A percentile compares a stretch with the other conserved stretches of the same genome.
These are phyloP conservation scores for Ashinkailepas kermadecensis DNA, from an alignment of 2,888 invertebrate species.

Conservation along the genomic window DNA sequence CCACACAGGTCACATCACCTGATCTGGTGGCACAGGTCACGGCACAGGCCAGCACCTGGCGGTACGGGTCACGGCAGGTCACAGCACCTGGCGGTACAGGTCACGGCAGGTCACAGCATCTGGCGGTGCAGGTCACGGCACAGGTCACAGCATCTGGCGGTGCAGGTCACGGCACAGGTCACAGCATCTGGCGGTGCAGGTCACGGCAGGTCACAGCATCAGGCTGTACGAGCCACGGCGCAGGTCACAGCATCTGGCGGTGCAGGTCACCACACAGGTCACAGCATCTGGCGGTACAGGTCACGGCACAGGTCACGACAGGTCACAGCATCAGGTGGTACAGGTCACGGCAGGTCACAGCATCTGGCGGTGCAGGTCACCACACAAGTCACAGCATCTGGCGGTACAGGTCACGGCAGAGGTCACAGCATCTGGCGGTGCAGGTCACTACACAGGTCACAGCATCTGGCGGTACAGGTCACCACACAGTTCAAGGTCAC, in stretches of 20 bases:
- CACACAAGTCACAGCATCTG: neutral
- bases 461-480: too few species aligned
- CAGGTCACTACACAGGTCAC: neutral
- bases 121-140: too few species aligned
- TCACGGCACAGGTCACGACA: neutral
- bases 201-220: too few species aligned
- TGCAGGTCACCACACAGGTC: conserved; percentile 1
- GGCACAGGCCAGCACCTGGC: neutral
- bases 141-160: too few species aligned
- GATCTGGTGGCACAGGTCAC: neutral
- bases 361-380: neutral
- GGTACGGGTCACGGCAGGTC: neutral
- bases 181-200: too few species aligned
- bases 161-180: too few species aligned
- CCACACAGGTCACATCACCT: neutral
- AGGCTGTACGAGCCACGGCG: conserved; percentile 50
- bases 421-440: neutral
- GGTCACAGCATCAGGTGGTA: neutral
- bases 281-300: neutral
- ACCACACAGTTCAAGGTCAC: too few species aligned
- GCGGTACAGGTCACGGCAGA: neutral
- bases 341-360: neutral
- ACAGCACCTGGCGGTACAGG: neutral
- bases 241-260: conserved; percentile 59
- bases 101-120: neutral